Base-by-base conservation (phyloP, 2,888 invertebrate species). In the Sacculina carcini region DNA sequence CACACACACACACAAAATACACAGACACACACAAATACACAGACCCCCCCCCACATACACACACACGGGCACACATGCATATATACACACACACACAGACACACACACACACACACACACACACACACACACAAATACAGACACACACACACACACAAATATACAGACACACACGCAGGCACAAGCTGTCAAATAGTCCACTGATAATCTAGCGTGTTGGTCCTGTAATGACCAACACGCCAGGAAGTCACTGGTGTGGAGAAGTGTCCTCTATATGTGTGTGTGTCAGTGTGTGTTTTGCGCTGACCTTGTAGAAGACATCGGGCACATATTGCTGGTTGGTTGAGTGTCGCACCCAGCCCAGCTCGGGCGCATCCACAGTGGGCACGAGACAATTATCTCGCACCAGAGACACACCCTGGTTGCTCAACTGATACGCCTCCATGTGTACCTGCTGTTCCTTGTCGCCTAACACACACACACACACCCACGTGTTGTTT, bases 281-380 rank as follows among this genome's bases (percentile, higher is more conserved):
- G n/a, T n/a, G n/a, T n/a, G n/a, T n/a, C n/a, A n/a, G n/a, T n/a
- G n/a, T n/a, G n/a, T n/a, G n/a, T n/a, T n/a, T n/a, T n/a, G n/a
- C n/a, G 21, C 52, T 31, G 63, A 86, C 89, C 79, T 86, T 94
- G 69, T 87, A 98, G 70, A 86, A 96, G 58, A 99, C 94, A 71
- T 96, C 96, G 55, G 98, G 96, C 63, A 98, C 94, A 70, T 89
- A 98, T 70, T 92, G 92, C 63, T 79, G 77, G 63, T 85, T 82
- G 52, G 79, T 73, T 48, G 90, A 87, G 67, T 94, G 92, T 57
- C 85, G 77, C 56, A 94, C 78, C 69, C 89, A 96, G 53, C 89
- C 98, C 53, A 98, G 73, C 67, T 98, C 96, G 39, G 96, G 86
- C 56, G 86, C 89, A 73, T 96, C 94, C 65, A 82, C 80, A 29